Evolutionary conservation across 2,797 vertebrate genomes (phyloP).

Genomic region (Geotria australis): DNA sequence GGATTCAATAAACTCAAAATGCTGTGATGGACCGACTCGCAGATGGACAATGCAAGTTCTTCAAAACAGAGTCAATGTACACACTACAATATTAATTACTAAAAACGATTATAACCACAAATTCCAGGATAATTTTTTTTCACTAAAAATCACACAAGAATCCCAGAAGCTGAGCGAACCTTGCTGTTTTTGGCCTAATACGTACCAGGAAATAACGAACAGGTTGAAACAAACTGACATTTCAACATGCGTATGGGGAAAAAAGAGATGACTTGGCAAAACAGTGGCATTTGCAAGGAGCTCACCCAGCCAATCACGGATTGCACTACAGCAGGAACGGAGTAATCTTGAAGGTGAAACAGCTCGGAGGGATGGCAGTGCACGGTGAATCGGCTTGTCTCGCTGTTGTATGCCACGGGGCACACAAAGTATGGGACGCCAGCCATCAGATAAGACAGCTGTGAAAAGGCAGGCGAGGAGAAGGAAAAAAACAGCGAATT

Average conservation of each 20-base stretch:
- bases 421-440: conserved; percentile 78
- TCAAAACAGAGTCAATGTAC: too few relatives aligned
- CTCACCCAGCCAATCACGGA: conserved; percentile 33
- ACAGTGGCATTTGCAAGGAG: not conserved
- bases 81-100: too few relatives aligned
- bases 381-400: conserved; percentile 48
- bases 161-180: too few relatives aligned
- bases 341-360: conserved; percentile 53
- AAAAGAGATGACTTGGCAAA: not conserved
- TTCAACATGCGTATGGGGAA: not conserved
- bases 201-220: too few relatives aligned
- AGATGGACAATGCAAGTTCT: too few relatives aligned
- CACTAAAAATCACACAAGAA: too few relatives aligned
- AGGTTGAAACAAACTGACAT: too few relatives aligned
- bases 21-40: too few relatives aligned
- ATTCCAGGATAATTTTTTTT: too few relatives aligned
- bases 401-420: conserved; percentile 60
- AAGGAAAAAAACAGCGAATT: not conserved
- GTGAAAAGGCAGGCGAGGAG: conserved; percentile 5
- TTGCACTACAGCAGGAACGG: conserved; percentile 27
- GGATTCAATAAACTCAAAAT: too few relatives aligned
- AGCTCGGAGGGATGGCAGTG: conserved; percentile 60
- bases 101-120: too few relatives aligned
- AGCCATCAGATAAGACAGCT: conserved; percentile 56
- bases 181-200: too few relatives aligned